A percentile compares a stretch with the other conserved stretches of the same genome.
These are phyloP conservation scores for Lophochroa leadbeateri DNA, from an alignment of 2,113 vertebrate genomes.

Conservation along the genomic window DNA sequence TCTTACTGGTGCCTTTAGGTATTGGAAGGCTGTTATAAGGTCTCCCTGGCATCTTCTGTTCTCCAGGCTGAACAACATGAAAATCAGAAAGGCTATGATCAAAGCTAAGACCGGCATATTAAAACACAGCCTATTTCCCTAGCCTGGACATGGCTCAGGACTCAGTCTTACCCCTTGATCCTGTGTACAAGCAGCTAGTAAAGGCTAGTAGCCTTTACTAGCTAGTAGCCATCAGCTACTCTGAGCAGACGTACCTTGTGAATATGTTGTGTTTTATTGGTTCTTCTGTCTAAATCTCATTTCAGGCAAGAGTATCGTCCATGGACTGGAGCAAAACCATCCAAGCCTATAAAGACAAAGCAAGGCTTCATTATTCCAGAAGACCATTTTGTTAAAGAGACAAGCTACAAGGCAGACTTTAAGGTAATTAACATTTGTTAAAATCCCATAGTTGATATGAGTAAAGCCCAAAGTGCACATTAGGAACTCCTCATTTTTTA, in stretches of 20 bases:
- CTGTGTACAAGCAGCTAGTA: background rate
- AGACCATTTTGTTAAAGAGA: conserved; percentile 77
- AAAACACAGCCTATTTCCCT: background rate
- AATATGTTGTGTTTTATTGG: background rate
- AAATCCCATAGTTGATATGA: background rate
- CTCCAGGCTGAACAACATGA: background rate
- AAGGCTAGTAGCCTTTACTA: background rate
- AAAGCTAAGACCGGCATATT: background rate
- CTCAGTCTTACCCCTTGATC: background rate
- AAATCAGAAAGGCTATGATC: background rate
- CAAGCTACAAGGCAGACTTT: conserved; percentile 88
- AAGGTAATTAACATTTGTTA: conserved; percentile 67
- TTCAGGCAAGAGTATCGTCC: conserved; percentile 89
- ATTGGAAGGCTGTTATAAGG: too few relatives aligned
- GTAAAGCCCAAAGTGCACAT: background rate
- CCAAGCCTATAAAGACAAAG: conserved; percentile 81
- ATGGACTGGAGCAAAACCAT: conserved; percentile 85
- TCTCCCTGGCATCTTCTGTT: too few relatives aligned
- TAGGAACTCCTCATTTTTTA: background rate
- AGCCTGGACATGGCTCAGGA: background rate
- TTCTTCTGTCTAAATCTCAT: conserved; percentile 13
- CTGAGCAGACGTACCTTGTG: background rate
- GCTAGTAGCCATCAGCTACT: too few relatives aligned
- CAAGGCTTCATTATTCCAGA: conserved; percentile 75
- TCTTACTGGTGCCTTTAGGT: too few relatives aligned